phyloP scores from a whole-genome alignment of 2,888 invertebrate species.

The Dasypolia templi region DNA sequence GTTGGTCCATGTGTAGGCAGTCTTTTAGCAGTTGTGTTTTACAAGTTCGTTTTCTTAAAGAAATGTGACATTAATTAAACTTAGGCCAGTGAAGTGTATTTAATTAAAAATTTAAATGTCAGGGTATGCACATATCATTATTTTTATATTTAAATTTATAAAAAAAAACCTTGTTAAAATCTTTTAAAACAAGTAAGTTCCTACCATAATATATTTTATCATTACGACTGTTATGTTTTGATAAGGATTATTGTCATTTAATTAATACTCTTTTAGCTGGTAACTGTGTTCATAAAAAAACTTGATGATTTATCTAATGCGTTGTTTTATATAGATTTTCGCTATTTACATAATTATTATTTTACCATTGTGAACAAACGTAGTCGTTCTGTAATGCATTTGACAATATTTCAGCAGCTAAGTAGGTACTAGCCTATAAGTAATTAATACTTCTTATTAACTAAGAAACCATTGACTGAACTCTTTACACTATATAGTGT shows the following conservation, averaged over 20 bases:
- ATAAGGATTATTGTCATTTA: neutral
- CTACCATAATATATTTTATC: neutral
- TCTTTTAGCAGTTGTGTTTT: conserved; percentile 75
- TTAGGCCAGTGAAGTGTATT: neutral
- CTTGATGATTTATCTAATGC: conserved; percentile 3
- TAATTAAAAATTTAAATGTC: neutral
- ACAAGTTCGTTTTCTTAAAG: conserved; percentile 76
- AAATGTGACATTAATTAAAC: conserved; percentile 44
- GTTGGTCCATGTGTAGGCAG: conserved; percentile 90
- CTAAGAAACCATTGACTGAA: conserved; percentile 25
- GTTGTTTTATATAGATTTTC: neutral
- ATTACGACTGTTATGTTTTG: neutral
- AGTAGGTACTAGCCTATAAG: neutral
- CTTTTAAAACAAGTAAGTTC: neutral
- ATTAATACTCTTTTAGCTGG: conserved; percentile 39
- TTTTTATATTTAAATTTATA: too few species aligned
- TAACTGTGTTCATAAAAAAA: neutral
- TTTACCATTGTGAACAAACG: neutral
- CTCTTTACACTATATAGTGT: neutral
- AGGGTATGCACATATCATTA: neutral
- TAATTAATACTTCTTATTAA: conserved; percentile 2
- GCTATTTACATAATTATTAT: neutral
- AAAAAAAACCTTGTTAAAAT: neutral
- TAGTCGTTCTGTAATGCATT: neutral
- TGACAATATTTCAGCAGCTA: neutral